phyloP scores from a whole-genome alignment of 2,888 invertebrate species.

The Drosophila pegasa region DNA sequence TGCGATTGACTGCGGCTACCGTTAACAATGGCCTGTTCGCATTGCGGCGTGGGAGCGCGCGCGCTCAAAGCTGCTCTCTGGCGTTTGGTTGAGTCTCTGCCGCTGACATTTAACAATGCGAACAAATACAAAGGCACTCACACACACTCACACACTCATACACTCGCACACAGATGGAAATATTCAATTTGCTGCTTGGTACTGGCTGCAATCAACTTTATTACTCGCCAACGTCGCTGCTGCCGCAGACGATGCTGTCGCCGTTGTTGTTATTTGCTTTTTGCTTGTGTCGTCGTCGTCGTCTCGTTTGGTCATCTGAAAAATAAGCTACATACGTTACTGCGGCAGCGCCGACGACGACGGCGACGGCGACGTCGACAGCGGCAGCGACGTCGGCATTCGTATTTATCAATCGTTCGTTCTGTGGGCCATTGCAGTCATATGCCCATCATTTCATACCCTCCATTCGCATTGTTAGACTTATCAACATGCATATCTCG shows the following conservation, averaged over 20 bases:
- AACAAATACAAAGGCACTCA: slow-evolving; percentile 62
- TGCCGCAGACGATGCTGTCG: slow-evolving; percentile 27
- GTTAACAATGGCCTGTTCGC: slow-evolving; percentile 63
- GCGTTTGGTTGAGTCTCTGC: slow-evolving; percentile 33
- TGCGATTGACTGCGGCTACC: slow-evolving; percentile 32
- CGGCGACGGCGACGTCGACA: slow-evolving; percentile 11
- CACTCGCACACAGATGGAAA: slow-evolving; percentile 43
- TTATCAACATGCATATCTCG: slow-evolving; percentile 64
- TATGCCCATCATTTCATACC: slow-evolving; percentile 49
- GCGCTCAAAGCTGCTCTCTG: slow-evolving; percentile 26
- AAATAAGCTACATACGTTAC: slow-evolving; percentile 50
- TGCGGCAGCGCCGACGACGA: slow-evolving; percentile 5
- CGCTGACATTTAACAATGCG: slow-evolving; percentile 74
- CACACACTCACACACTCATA: slow-evolving; percentile 24
- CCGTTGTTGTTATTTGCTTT: slow-evolving; percentile 62
- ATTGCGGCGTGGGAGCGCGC: slow-evolving; percentile 30
- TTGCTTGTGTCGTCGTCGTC: slow-evolving; percentile 42
- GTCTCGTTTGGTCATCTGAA: slow-evolving; percentile 69
- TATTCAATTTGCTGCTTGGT: slow-evolving; percentile 73
- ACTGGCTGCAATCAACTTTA: slow-evolving; percentile 74
- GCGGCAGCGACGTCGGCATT: slow-evolving; percentile 30
- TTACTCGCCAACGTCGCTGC: slow-evolving; percentile 48
- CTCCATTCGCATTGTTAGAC: slow-evolving; percentile 61
- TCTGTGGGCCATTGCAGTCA: slow-evolving; percentile 58
- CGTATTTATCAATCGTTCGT: slow-evolving; percentile 70